Evolutionary conservation across 1,140 invertebrate genomes (phyloP), one percentile per base, ranked within the genome.

Genomic region (Lamellibrachia luymesi): DNA sequence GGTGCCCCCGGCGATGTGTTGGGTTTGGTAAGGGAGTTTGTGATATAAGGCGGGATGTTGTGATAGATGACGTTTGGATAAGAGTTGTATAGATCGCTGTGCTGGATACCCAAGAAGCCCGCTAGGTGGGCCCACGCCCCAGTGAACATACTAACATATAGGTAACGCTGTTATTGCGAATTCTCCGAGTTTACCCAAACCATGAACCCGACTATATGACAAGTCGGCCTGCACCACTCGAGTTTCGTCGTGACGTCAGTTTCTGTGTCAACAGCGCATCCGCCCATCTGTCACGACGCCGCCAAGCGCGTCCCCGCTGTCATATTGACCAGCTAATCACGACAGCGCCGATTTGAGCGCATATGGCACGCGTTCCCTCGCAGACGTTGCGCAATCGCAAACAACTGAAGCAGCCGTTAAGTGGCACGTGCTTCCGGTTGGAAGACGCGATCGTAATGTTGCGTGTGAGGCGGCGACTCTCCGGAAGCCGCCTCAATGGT

Each of bases 331-430:
- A 52, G 91, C 50, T 50, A 52, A 92, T 50, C 50, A 50, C 7
- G 92, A 51, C 6, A 64, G 6, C n/a, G 92, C 51, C 51, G 50
- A 92, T 80, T 80, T 22, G 64, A 80, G 64, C 64, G 8, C 17
- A 22, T 80, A 80, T 80, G 64, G 13, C 17, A 8, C 64, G 25
- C 64, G 64, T 80, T 8, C 52, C 64, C 64, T 80, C 51, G 92
- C 50, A 49, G 51, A 17, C 51, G 92, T 89, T 50, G 51, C 64
- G 92, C 56, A 93, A 90, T 27, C 27, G 92, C 51, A 92, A 64
- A 64, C 27, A 51, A 51, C 49, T 13, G 92, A 92, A 64, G 92
- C 51, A 7, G 92, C n/a, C 27, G 92, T 89, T 56, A 90, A 93
- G 92, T 56, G 90, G 92, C 27, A 92, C 49, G 92, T 52, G 50